Evolutionary conservation across 2,797 vertebrate species (phyloP).

Genomic region (Prionace glauca): DNA sequence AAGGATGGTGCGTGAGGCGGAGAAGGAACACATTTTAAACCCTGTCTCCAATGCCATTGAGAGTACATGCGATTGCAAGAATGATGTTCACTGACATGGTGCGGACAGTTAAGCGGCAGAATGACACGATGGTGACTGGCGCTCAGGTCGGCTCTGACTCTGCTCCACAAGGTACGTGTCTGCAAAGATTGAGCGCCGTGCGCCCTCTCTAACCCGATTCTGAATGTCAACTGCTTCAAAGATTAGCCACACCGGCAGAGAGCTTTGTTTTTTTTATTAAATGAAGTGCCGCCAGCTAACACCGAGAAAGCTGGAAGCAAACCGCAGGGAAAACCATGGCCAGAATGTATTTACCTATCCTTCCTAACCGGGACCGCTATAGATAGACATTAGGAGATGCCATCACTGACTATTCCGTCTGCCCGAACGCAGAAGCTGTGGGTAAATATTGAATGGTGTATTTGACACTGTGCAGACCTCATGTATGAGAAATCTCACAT

Average conservation of each 20-base stretch:
- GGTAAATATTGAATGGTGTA: slow-evolving; percentile 5
- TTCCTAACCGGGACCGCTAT: background rate
- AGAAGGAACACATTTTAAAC: background rate
- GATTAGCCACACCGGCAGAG: background rate
- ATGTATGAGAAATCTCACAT: no score
- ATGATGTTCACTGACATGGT: background rate
- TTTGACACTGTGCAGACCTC: background rate
- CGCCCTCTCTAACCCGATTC: background rate
- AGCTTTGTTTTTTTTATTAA: background rate
- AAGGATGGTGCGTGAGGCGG: background rate
- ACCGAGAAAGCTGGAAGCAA: background rate
- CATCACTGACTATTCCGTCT: background rate
- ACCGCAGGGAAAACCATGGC: background rate
- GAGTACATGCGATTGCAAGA: background rate
- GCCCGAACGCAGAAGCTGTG: background rate
- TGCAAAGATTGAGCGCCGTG: background rate
- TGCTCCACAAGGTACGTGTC: slow-evolving; percentile 16
- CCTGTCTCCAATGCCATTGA: background rate
- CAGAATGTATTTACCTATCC: background rate
- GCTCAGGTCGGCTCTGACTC: background rate
- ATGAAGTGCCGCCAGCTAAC: background rate
- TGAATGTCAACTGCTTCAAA: slow-evolving; percentile 37
- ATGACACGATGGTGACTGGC: background rate
- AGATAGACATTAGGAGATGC: slow-evolving; percentile 20
- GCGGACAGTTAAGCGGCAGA: background rate